These are phyloP conservation scores for Apus apus DNA, from an alignment of 2,113 vertebrate genomes.

Conservation along the genomic window DNA sequence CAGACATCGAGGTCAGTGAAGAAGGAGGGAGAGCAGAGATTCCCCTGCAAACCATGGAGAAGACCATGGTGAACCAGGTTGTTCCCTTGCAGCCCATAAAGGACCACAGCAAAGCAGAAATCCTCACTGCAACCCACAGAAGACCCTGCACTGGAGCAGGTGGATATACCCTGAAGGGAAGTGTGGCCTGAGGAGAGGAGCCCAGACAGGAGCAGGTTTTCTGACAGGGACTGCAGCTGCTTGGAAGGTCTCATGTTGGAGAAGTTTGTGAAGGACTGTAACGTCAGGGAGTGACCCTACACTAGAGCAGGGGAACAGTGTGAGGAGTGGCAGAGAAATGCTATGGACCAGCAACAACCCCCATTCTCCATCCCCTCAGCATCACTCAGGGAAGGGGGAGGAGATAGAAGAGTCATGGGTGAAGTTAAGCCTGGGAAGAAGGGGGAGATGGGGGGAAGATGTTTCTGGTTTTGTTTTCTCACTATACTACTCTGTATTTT, in stretches of 20 bases:
- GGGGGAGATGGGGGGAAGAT: background rate
- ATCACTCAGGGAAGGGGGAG: rapidly evolving
- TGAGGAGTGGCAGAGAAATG: background rate
- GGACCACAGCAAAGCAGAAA: background rate
- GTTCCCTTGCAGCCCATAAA: background rate
- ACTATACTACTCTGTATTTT: background rate
- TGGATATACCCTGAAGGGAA: background rate
- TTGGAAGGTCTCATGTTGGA: no score
- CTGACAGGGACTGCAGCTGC: background rate
- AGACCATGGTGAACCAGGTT: background rate
- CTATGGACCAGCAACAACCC: background rate
- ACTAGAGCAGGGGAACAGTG: background rate
- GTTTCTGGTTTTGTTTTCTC: background rate
- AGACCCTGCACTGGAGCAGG: background rate
- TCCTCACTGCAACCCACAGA: rapidly evolving
- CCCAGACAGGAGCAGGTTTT: background rate
- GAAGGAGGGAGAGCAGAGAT: background rate
- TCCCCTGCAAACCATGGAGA: background rate
- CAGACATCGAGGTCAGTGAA: background rate
- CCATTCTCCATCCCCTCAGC: background rate
- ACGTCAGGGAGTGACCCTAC: background rate
- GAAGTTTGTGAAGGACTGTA: background rate
- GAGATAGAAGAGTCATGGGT: background rate
- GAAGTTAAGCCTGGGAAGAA: background rate
- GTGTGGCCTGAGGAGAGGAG: background rate